Evolutionary conservation across 2,797 vertebrate genomes (phyloP).

Genomic region (Diglossa cyanea): DNA sequence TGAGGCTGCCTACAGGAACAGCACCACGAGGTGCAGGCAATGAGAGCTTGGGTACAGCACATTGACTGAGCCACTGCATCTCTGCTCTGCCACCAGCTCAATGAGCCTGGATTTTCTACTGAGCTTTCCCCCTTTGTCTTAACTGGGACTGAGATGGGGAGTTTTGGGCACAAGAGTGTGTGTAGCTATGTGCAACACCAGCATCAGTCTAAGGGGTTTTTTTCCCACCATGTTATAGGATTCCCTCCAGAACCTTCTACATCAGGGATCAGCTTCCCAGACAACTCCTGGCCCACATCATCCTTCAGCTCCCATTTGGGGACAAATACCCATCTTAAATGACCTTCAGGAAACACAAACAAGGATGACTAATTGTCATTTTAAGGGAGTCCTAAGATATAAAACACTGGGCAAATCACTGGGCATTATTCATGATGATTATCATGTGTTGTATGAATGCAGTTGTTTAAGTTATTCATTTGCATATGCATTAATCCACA

Average conservation of each 20-base stretch:
- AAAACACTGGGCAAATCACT: background rate
- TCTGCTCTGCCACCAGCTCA: background rate
- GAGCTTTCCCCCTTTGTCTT: background rate
- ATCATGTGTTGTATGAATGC: background rate
- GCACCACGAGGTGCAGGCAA: background rate
- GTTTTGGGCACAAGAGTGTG: background rate
- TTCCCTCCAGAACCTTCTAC: background rate
- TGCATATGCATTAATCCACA: constrained; percentile 19
- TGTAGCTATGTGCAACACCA: background rate
- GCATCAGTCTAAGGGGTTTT: background rate
- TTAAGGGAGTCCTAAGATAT: background rate
- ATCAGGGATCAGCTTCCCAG: background rate
- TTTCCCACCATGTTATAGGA: background rate
- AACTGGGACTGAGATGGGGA: background rate
- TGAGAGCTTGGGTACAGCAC: background rate
- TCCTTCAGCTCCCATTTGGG: background rate
- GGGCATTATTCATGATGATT: background rate
- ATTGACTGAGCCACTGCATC: rapidly evolving
- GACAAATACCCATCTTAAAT: background rate
- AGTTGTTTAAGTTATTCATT: background rate
- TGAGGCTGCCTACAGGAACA: background rate
- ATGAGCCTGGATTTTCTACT: background rate
- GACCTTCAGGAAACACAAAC: background rate
- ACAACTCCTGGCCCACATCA: background rate
- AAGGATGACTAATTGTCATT: background rate